Base-by-base conservation (phyloP, 1,140 invertebrate species). In the Drosophila pruinosa region DNA sequence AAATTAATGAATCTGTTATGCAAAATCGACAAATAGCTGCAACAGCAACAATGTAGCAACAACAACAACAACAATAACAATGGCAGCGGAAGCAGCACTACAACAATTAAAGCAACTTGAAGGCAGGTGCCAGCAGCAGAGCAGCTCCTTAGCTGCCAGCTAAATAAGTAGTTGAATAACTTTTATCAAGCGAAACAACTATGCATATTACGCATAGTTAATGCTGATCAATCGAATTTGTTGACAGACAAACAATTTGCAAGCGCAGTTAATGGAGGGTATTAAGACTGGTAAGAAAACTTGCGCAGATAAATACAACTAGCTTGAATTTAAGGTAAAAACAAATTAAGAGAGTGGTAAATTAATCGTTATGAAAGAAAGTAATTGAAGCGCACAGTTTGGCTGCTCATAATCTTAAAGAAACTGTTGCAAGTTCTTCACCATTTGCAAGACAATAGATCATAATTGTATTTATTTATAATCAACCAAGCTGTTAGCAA, bases 1-100 rank as follows among this genome's bases (percentile, higher is more conserved):
- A 82, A 86, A 86, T 86, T 86, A 86, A 86, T 88, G 82, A 86
- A 86, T 78, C 76, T 88, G 78, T 82, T 86, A 86, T 86, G 82
- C 82, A 88, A 86, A 86, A 82, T 86, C 71, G 61, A 71, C 77
- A 86, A 78, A 76, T 71, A 77, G 21, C 41, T 53, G 64, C 64
- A 64, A 64, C 52, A 81, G 56, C 31, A 53, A 48, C 58, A 77
- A 43, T n/a, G 31, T 34, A 34, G 36, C 17, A 58, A 41, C 28
- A 36, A 63, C 56, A 67, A 53, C 34, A 74, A 28, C 14, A 58
- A 36, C 28, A 36, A 54, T 50, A 72, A 47, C 36, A 74, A 65
- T 36, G 34, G 48, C 19, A 43, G 41, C 4, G n/a, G 8, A 21
- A 43, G 41, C n/a, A 19, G 6, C 7, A 17, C 17, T 26, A 45